These are phyloP conservation scores for Dryas iulia DNA, from an alignment of 1,140 invertebrate genomes.

Conservation along the genomic window DNA sequence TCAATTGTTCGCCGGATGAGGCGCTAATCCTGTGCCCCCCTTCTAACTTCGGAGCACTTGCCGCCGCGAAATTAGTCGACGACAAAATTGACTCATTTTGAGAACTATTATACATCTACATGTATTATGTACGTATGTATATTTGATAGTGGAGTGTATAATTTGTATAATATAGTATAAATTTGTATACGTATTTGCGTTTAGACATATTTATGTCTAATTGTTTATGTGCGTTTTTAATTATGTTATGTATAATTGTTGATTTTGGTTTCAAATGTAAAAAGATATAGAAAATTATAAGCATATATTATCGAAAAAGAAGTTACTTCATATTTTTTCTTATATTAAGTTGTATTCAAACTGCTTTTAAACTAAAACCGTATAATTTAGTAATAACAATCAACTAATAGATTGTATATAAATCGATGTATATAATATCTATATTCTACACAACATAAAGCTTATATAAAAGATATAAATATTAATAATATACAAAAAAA, in stretches of 20 bases:
- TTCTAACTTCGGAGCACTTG: constrained; percentile 53
- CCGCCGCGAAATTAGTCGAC: constrained; percentile 27
- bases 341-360: too few relatives aligned
- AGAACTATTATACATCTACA: constrained; percentile 9
- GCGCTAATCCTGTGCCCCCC: constrained; percentile 57
- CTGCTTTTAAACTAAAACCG: too few relatives aligned
- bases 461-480: too few relatives aligned
- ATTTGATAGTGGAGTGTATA: background rate
- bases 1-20: constrained; percentile 73
- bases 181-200: background rate
- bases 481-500: background rate
- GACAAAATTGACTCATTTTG: constrained; percentile 16
- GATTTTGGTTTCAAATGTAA: background rate
- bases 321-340: too few relatives aligned
- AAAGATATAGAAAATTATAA: background rate
- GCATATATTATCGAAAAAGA: too few relatives aligned
- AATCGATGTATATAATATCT: too few relatives aligned
- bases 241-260: background rate
- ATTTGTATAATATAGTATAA: background rate
- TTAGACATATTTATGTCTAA: background rate
- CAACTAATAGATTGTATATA: too few relatives aligned
- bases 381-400: too few relatives aligned
- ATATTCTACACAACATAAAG: too few relatives aligned
- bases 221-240: background rate
- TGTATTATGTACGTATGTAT: background rate